These are phyloP conservation scores for Bombus superbus DNA, from an alignment of 1,140 invertebrate genomes.

Conservation along the genomic window DNA sequence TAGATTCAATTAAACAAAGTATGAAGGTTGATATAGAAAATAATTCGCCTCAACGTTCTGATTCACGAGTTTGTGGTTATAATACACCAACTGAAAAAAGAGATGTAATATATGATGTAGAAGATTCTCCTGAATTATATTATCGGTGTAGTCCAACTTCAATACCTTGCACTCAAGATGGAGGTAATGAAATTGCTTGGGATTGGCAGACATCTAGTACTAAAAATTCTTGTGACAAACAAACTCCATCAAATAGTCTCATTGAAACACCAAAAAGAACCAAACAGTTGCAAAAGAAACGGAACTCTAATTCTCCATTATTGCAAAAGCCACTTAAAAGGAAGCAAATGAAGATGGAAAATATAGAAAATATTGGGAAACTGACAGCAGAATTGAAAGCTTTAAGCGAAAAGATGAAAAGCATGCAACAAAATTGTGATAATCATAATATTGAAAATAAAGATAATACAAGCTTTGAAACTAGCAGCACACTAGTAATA, in stretches of 20 bases:
- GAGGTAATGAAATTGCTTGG: conserved; percentile 74
- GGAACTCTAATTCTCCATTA: conserved; percentile 74
- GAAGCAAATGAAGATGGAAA: conserved; percentile 69
- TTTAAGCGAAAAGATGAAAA: conserved; percentile 63
- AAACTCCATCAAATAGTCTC: conserved; percentile 5
- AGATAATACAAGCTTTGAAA: not conserved
- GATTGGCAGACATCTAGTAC: conserved; percentile 69
- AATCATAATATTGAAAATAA: not conserved
- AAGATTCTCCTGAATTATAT: conserved; percentile 61
- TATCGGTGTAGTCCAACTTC: conserved; percentile 65
- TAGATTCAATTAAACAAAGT: not conserved
- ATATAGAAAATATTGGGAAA: conserved; percentile 68
- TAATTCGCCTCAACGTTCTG: conserved; percentile 14
- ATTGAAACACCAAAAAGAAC: conserved; percentile 71
- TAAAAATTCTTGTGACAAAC: conserved; percentile 34
- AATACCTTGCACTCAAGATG: conserved; percentile 70
- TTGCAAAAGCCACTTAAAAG: conserved; percentile 73
- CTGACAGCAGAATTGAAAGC: conserved; percentile 72
- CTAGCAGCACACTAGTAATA: not conserved
- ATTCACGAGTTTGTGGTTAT: conserved; percentile 27
- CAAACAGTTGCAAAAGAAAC: conserved; percentile 67
- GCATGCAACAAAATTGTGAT: conserved; percentile 37
- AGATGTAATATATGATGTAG: conserved; percentile 1
- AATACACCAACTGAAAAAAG: conserved; percentile 70
- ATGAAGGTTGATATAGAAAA: conserved; percentile 10